Evolutionary conservation across 2,888 invertebrate genomes (phyloP).

Genomic region (Rhopalosiphum nymphaeae): DNA sequence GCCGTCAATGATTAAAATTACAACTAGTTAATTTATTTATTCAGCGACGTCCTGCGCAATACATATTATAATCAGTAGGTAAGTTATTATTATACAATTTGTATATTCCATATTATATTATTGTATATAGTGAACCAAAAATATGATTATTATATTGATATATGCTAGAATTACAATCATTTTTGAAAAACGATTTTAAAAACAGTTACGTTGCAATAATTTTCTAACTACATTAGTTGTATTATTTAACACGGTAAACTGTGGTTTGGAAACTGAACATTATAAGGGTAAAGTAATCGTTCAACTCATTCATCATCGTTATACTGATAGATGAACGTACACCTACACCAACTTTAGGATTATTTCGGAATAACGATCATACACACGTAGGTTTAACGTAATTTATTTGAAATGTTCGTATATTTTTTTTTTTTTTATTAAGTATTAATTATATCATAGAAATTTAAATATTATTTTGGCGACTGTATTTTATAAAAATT

Average conservation of each 20-base stretch:
- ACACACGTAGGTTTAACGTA: background rate
- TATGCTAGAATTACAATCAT: background rate
- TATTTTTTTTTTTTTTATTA: background rate
- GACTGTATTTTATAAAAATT: background rate
- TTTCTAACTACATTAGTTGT: conserved; percentile 10
- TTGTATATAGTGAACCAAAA: background rate
- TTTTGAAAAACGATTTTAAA: background rate
- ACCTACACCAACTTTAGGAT: conserved; percentile 1
- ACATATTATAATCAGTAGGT: background rate
- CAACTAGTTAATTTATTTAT: background rate
- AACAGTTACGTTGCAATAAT: background rate
- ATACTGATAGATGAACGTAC: background rate
- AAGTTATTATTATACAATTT: no score
- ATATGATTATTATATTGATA: background rate
- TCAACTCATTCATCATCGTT: conserved; percentile 18
- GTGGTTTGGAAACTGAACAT: background rate
- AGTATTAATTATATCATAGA: background rate
- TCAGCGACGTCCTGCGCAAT: background rate
- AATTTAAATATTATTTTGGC: background rate
- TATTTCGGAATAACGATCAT: background rate
- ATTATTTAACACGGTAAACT: conserved; percentile 3
- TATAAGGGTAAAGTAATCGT: background rate
- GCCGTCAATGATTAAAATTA: background rate
- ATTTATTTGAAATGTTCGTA: background rate
- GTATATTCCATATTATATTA: background rate